Conservation (phyloP, 2,797 vertebrate genomes). For the Austrolebias charrua region DNA sequence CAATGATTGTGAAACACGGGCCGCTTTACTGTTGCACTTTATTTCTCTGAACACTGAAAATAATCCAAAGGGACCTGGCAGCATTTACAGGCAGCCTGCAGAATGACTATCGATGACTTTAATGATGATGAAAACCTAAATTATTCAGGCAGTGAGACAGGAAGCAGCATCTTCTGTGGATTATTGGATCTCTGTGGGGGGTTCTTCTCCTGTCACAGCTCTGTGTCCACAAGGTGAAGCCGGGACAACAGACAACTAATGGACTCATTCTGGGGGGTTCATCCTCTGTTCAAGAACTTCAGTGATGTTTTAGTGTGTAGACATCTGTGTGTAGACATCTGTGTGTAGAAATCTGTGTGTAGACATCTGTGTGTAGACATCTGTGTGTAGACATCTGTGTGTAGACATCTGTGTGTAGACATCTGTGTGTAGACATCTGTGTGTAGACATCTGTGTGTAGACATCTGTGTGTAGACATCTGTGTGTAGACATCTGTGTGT, state of each 20-base stretch:
- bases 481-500: too few relatives aligned
- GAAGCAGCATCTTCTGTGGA: slow-evolving; percentile 40
- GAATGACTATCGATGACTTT: slow-evolving; percentile 53
- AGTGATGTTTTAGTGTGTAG: too few relatives aligned
- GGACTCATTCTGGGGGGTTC: too few relatives aligned
- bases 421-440: too few relatives aligned
- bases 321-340: too few relatives aligned
- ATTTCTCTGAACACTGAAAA: slow-evolving; percentile 52
- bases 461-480: too few relatives aligned
- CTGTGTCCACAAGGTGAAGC: slow-evolving; percentile 25
- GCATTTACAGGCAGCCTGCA: slow-evolving; percentile 58
- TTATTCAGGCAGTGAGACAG: slow-evolving; percentile 51
- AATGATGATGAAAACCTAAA: slow-evolving; percentile 49
- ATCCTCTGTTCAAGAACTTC: too few relatives aligned
- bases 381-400: too few relatives aligned
- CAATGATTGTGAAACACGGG: slow-evolving; percentile 61
- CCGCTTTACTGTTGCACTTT: slow-evolving; percentile 64
- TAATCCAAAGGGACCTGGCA: slow-evolving; percentile 40
- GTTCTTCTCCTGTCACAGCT: slow-evolving; percentile 4
- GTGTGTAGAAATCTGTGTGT: too few relatives aligned
- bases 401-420: too few relatives aligned
- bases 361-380: too few relatives aligned
- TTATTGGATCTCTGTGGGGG: slow-evolving; percentile 36
- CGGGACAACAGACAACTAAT: not conserved
- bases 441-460: too few relatives aligned